Evolutionary conservation across 1,140 invertebrate species (phyloP).

Genomic region (Procambarus virginalis): DNA sequence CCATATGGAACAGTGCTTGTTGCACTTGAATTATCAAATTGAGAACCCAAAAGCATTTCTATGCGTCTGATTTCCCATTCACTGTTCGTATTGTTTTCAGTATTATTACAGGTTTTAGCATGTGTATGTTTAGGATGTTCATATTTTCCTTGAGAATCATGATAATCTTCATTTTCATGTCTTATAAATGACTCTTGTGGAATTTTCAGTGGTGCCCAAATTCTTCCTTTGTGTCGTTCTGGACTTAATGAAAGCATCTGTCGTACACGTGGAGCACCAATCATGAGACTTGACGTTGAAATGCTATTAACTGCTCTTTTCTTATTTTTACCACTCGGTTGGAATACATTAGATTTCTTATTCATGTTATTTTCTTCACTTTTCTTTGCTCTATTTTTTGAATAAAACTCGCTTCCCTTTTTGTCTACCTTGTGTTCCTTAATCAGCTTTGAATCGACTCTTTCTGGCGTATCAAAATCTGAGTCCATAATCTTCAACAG

Average conservation of each 20-base stretch:
- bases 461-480: background rate
- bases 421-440: background rate
- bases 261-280: slow-evolving; percentile 25
- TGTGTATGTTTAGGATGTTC: background rate
- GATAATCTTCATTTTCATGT: background rate
- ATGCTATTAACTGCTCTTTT: background rate
- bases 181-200: background rate
- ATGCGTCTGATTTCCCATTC: slow-evolving; percentile 36
- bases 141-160: slow-evolving; percentile 2
- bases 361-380: background rate
- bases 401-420: background rate
- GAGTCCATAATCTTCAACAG: background rate
- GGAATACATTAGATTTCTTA: background rate
- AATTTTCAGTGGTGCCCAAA: slow-evolving; percentile 30
- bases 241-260: slow-evolving; percentile 31
- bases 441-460: background rate
- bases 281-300: background rate
- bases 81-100: background rate
- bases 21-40: background rate
- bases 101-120: background rate
- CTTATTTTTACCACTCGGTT: background rate
- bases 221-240: slow-evolving; percentile 36
- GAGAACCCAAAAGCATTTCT: slow-evolving; percentile 26
- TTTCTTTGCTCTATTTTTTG: background rate
- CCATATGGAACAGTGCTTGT: background rate